These are phyloP conservation scores for Atherinomorus stipes DNA, from an alignment of 2,113 vertebrate genomes.

Conservation along the genomic window DNA sequence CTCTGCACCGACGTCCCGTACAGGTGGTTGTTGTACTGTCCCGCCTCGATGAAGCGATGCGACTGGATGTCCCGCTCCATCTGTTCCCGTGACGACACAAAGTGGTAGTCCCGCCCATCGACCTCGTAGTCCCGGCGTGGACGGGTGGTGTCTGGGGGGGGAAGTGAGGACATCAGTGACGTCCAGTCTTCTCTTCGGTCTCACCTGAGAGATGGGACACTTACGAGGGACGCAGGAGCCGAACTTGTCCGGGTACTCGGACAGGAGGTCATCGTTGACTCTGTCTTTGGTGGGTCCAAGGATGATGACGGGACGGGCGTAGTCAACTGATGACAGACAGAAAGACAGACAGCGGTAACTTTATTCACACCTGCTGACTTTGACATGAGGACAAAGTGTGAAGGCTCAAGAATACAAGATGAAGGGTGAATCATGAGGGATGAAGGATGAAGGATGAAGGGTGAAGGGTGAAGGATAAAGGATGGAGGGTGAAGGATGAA, in stretches of 20 bases:
- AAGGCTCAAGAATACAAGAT: too few species aligned
- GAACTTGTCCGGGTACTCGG: conserved; percentile 90
- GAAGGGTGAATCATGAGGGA: too few species aligned
- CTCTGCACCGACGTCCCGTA: conserved; percentile 92
- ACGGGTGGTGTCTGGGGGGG: conserved; percentile 87
- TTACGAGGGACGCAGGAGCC: conserved; percentile 91
- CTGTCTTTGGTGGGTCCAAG: conserved; percentile 90
- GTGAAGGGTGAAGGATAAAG: neutral
- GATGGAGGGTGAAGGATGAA: too few species aligned
- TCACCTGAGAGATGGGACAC: conserved; percentile 28
- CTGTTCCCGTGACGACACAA: conserved; percentile 91
- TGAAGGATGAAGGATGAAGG: neutral
- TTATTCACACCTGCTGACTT: neutral
- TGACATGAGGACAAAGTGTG: neutral
- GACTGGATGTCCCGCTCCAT: conserved; percentile 95
- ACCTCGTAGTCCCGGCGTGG: conserved; percentile 91
- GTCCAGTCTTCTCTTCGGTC: neutral
- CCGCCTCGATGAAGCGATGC: conserved; percentile 92
- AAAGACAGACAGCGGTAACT: conserved; percentile 4
- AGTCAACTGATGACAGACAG: conserved; percentile 81
- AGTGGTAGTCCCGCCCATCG: conserved; percentile 93
- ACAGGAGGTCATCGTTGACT: conserved; percentile 89
- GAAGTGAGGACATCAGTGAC: neutral
- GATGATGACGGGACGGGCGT: conserved; percentile 90
- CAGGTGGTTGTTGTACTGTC: conserved; percentile 91